These are phyloP conservation scores for Oncorhynchus masou DNA, from an alignment of 2,113 vertebrate species.

Conservation along the genomic window DNA sequence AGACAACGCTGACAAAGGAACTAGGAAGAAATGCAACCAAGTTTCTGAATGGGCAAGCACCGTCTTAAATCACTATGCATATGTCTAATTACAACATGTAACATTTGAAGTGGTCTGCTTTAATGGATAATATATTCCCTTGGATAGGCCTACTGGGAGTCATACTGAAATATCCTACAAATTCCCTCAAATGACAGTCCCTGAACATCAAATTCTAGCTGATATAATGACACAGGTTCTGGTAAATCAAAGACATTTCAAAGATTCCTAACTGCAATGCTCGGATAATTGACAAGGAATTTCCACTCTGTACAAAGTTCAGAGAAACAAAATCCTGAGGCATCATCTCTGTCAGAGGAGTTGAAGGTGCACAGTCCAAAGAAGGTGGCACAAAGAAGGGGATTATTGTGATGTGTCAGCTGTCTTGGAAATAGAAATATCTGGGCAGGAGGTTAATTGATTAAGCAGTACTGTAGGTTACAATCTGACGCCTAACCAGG, in stretches of 20 bases:
- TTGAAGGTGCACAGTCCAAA: neutral
- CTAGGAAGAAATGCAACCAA: too few species aligned
- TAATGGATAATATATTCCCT: too few species aligned
- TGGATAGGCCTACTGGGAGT: too few species aligned
- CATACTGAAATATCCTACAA: neutral
- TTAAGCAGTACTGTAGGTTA: neutral
- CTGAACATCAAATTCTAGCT: neutral
- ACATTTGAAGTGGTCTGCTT: too few species aligned
- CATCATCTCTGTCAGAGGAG: neutral
- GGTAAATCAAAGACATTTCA: neutral
- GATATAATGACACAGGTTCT: too few species aligned
- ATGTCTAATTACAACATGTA: too few species aligned
- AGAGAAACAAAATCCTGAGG: neutral
- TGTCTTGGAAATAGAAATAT: neutral
- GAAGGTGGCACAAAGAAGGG: too few species aligned
- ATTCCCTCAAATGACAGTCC: neutral
- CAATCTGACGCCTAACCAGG: too few species aligned
- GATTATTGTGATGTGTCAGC: too few species aligned
- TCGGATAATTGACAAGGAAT: neutral
- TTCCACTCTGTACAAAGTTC: slow-evolving; percentile 23
- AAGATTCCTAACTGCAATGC: neutral
- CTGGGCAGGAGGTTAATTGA: neutral
- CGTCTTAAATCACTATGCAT: too few species aligned
- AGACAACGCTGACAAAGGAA: too few species aligned
- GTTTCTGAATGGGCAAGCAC: too few species aligned